A percentile compares a stretch with the other conserved stretches of the same genome.
phyloP scores from a whole-genome alignment of 2,888 invertebrate species.

The Noctuana brunneofusca region DNA sequence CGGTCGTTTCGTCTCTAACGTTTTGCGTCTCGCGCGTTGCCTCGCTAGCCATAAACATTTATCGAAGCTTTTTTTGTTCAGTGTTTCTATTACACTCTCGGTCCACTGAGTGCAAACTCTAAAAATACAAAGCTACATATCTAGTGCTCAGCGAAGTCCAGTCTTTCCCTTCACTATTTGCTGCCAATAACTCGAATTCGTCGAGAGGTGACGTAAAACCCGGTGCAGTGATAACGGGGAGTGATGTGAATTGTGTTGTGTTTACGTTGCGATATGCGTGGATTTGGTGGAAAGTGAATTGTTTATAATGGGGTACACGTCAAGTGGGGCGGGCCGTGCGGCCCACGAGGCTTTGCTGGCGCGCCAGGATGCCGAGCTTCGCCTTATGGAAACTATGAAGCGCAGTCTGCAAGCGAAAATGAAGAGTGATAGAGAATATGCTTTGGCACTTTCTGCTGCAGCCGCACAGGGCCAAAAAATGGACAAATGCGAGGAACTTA shows the following conservation, averaged over 20 bases:
- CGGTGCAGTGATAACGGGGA: slow-evolving; percentile 70
- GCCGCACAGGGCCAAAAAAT: slow-evolving; percentile 92
- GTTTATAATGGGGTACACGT: slow-evolving; percentile 91
- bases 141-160: slow-evolving; percentile 33
- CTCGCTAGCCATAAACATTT: slow-evolving; percentile 38
- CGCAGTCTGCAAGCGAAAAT: slow-evolving; percentile 93
- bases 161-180: slow-evolving; percentile 39
- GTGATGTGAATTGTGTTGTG: slow-evolving; percentile 77
- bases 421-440: slow-evolving; percentile 96
- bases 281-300: slow-evolving; percentile 54
- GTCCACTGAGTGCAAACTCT: slow-evolving; percentile 44
- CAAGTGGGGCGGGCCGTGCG: slow-evolving; percentile 92
- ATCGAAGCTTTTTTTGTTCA: slow-evolving; percentile 55
- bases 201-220: slow-evolving; percentile 54
- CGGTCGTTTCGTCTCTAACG: slow-evolving; percentile 57
- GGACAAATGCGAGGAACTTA: slow-evolving; percentile 88
- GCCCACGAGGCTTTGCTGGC: slow-evolving; percentile 95
- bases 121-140: slow-evolving; percentile 42
- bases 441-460: slow-evolving; percentile 90
- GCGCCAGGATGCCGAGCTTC: slow-evolving; percentile 95
- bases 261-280: slow-evolving; percentile 72
- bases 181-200: slow-evolving; percentile 37
- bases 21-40: slow-evolving; percentile 41
- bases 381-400: slow-evolving; percentile 95
- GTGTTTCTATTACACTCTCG: slow-evolving; percentile 51